Conservation (phyloP, 2,113 vertebrate genomes). For the Phainopepla nitens region DNA sequence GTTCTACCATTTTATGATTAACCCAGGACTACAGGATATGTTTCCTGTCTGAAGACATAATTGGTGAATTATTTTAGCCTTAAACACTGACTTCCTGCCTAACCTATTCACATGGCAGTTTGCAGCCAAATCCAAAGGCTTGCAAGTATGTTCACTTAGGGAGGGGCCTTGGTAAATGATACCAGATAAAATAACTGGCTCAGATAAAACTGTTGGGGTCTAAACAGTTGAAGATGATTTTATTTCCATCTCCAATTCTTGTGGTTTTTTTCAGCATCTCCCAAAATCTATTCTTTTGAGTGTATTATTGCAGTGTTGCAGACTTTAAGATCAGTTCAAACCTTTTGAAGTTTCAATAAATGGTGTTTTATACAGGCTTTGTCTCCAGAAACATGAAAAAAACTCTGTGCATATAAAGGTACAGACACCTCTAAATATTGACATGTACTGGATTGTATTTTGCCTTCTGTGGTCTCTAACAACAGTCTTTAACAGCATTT, state of each 20-base stretch:
- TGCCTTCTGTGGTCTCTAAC: neutral
- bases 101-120: constrained; percentile 9
- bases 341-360: neutral
- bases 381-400: neutral
- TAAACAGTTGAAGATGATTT: neutral
- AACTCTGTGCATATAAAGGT: neutral
- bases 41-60: constrained; percentile 61
- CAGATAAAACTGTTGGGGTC: neutral
- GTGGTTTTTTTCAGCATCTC: neutral
- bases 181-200: neutral
- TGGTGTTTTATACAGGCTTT: neutral
- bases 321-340: neutral
- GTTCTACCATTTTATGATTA: constrained; percentile 48
- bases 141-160: neutral
- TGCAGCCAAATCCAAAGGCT: neutral
- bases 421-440: neutral
- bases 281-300: neutral
- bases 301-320: neutral
- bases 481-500: neutral
- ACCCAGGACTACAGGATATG: constrained; percentile 17
- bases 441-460: neutral
- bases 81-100: constrained; percentile 53
- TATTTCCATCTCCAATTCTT: neutral
- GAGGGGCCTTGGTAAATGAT: neutral
- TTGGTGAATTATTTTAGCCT: constrained; percentile 50